Percentiles rank a stretch among this genome's conserved stretches.
Evolutionary conservation across 1,140 invertebrate genomes (phyloP).

Genomic region (Drosophila rufa): DNA sequence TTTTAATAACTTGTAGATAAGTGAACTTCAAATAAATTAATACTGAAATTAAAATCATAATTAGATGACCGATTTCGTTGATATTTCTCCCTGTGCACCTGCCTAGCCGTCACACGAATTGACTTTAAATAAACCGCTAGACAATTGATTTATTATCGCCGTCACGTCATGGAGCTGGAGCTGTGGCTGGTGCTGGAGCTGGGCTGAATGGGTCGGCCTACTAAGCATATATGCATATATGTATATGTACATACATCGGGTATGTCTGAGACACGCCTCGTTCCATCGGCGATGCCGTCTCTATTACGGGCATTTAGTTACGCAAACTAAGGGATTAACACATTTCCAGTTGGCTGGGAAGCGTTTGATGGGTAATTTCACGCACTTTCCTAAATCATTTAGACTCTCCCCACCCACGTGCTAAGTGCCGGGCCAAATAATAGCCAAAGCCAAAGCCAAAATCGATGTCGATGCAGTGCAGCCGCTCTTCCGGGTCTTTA

Average conservation of each 20-base stretch:
- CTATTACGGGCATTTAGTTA: slow-evolving; percentile 30
- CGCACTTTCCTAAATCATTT: slow-evolving; percentile 32
- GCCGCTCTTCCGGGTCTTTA: slow-evolving; percentile 67
- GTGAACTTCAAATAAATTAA: not conserved
- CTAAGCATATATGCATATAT: slow-evolving; percentile 24
- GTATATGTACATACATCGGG: slow-evolving; percentile 4
- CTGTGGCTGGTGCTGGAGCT: slow-evolving; percentile 2
- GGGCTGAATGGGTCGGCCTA: slow-evolving; percentile 28
- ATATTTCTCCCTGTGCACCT: slow-evolving; percentile 17
- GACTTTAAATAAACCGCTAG: slow-evolving; percentile 57
- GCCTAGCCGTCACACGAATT: slow-evolving; percentile 33
- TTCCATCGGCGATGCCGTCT: slow-evolving; percentile 8
- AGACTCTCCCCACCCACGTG: slow-evolving; percentile 24
- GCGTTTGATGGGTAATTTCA: slow-evolving; percentile 36
- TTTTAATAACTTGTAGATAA: too few species aligned
- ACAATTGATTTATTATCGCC: slow-evolving; percentile 76
- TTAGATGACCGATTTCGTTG: not conserved
- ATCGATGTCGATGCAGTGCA: slow-evolving; percentile 21
- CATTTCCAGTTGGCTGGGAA: slow-evolving; percentile 36
- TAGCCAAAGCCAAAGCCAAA: slow-evolving; percentile 47
- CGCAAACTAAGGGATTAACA: slow-evolving; percentile 51
- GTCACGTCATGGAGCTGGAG: slow-evolving; percentile 53
- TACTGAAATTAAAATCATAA: too few species aligned
- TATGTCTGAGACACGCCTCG: slow-evolving; percentile 23
- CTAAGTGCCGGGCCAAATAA: slow-evolving; percentile 49